A percentile compares a stretch with the other conserved stretches of the same genome.
phyloP scores from a whole-genome alignment of 2,113 vertebrate genomes.

The Gymnogyps californianus region DNA sequence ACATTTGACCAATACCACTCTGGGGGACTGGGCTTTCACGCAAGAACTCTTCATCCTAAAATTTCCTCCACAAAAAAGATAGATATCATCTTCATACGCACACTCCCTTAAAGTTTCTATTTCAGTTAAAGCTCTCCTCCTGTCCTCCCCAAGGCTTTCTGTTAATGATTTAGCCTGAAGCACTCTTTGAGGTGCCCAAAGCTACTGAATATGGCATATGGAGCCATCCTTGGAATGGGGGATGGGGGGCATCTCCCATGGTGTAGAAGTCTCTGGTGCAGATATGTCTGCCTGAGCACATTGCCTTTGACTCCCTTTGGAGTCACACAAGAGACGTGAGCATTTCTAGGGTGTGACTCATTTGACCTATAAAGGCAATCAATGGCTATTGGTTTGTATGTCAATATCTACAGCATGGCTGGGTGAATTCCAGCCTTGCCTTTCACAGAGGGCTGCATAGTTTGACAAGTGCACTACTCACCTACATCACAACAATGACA shows the following conservation, averaged over 20 bases:
- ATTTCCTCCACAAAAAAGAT: background rate
- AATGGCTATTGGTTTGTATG: background rate
- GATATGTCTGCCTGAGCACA: background rate
- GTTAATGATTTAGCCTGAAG: background rate
- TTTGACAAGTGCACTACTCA: background rate
- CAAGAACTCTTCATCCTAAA: background rate
- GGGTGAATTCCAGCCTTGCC: background rate
- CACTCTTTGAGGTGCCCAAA: background rate
- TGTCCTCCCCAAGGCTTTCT: background rate
- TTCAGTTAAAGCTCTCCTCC: background rate
- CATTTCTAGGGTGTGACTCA: background rate
- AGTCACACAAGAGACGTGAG: background rate
- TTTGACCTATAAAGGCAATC: background rate
- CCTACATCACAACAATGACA: background rate
- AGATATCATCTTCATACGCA: background rate
- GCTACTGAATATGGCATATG: background rate
- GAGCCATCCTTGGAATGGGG: background rate
- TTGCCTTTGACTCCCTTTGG: background rate
- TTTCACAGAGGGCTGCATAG: background rate
- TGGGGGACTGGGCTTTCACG: background rate
- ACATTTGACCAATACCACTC: background rate
- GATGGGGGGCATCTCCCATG: accelerated
- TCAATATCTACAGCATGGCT: background rate
- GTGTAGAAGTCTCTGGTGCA: background rate
- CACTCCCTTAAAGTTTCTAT: background rate